These are phyloP conservation scores for Pocillopora meandrina DNA, from an alignment of 92 coral and sea anemone species.

Conservation along the genomic window DNA sequence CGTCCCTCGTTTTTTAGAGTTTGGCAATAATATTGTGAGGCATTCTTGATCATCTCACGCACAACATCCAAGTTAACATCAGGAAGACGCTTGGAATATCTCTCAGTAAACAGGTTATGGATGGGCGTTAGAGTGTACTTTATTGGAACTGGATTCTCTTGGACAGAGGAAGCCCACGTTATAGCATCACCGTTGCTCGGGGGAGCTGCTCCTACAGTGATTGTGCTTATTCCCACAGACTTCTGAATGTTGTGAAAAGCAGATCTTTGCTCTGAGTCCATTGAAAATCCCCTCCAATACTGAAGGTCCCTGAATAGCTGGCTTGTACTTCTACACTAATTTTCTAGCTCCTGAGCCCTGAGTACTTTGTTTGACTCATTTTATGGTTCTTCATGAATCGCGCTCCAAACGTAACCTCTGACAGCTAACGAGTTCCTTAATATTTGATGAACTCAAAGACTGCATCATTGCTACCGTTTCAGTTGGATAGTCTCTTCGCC, in stretches of 20 bases:
- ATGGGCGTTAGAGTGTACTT: conserved; percentile 48
- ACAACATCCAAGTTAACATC: conserved; percentile 29
- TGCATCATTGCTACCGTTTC: conserved; percentile 24
- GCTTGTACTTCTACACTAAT: conserved; percentile 70
- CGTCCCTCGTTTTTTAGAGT: conserved; percentile 34
- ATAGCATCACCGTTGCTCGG: conserved; percentile 60
- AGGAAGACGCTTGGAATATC: conserved; percentile 37
- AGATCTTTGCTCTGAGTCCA: conserved; percentile 45
- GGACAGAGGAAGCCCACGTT: conserved; percentile 63
- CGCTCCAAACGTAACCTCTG: conserved; percentile 69
- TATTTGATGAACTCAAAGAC: conserved; percentile 60
- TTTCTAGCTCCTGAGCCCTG: conserved; percentile 25
- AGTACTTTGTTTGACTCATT: conserved; percentile 55
- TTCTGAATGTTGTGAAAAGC: conserved; percentile 53
- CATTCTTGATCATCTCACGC: conserved; percentile 43
- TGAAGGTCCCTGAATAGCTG: conserved; percentile 54
- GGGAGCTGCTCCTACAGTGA: conserved; percentile 76
- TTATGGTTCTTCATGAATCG: conserved; percentile 61
- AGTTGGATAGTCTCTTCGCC: conserved; percentile 49
- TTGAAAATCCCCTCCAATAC: conserved; percentile 59
- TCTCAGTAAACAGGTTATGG: conserved; percentile 50
- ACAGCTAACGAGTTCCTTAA: conserved; percentile 65
- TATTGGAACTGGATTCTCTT: conserved; percentile 64
- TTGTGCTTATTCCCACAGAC: conserved; percentile 65
- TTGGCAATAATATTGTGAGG: conserved; percentile 39